Percentiles rank a stretch among this genome's conserved stretches.
These are phyloP conservation scores for Apis laboriosa DNA, from an alignment of 1,140 invertebrate species.

Conservation along the genomic window DNA sequence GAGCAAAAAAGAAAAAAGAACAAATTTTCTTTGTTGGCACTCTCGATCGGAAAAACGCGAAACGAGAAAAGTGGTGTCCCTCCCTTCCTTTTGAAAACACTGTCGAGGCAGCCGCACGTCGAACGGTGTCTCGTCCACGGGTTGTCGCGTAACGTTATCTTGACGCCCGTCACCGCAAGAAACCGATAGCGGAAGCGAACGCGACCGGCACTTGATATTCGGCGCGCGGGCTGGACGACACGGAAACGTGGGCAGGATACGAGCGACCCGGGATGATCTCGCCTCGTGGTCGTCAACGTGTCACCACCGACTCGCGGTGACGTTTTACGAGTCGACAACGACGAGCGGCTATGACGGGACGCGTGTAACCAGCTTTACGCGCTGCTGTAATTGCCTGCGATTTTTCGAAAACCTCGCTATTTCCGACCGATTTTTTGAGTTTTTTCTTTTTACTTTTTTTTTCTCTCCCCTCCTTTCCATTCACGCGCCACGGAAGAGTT, in stretches of 20 bases:
- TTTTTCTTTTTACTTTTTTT: no score
- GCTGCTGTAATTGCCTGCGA: not conserved
- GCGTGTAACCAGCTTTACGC: conserved; percentile 19
- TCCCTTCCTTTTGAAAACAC: not conserved
- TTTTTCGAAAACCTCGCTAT: not conserved
- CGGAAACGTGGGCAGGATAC: conserved; percentile 32
- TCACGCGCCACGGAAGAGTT: not conserved
- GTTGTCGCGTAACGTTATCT: conserved; percentile 32
- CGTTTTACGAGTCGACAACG: conserved; percentile 28
- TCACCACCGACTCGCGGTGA: conserved; percentile 3
- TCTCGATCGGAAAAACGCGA: not conserved
- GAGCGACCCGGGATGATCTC: not conserved
- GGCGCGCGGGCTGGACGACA: not conserved
- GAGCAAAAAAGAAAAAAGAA: not conserved
- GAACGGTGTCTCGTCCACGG: not conserved
- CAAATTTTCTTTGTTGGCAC: not conserved
- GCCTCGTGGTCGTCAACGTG: not conserved
- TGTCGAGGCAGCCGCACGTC: conserved; percentile 1
- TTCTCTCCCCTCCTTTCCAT: no score
- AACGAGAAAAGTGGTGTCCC: not conserved
- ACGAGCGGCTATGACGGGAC: not conserved
- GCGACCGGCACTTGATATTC: conserved; percentile 26
- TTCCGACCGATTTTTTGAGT: not conserved
- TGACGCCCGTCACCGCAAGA: conserved; percentile 44
- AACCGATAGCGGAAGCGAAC: conserved; percentile 42